A percentile compares a stretch with the other conserved stretches of the same genome.
Conservation (phyloP, 2,888 invertebrate genomes). For the Xestia rhomboidea region DNA sequence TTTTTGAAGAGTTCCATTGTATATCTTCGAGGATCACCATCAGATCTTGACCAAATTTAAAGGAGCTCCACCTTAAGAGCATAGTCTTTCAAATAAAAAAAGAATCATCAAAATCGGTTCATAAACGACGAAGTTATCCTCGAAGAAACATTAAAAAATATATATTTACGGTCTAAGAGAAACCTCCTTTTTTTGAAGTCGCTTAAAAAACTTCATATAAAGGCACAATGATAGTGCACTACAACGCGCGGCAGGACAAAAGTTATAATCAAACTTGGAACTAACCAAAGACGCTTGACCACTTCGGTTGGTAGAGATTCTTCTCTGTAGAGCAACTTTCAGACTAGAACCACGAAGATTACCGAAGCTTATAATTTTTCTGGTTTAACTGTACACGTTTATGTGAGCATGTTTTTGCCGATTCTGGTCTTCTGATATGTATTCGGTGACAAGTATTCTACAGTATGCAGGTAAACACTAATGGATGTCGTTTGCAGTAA, state of each 20-base stretch:
- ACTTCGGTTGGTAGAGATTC: not conserved
- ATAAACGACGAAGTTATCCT: too few relatives aligned
- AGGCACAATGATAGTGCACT: not conserved
- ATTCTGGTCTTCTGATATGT: not conserved
- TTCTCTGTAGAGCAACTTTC: not conserved
- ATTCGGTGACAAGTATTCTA: not conserved
- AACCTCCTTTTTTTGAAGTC: too few relatives aligned
- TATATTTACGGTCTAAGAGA: too few relatives aligned
- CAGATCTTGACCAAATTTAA: too few relatives aligned
- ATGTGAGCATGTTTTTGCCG: not conserved
- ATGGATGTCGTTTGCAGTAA: conserved; percentile 46
- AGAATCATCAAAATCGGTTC: too few relatives aligned
- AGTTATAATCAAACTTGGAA: not conserved
- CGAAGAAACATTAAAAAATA: too few relatives aligned
- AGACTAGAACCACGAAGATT: not conserved
- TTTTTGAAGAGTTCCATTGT: too few relatives aligned
- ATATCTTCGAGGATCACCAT: too few relatives aligned
- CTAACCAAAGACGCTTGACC: not conserved
- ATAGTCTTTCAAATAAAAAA: too few relatives aligned
- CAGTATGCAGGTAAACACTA: conserved; percentile 18
- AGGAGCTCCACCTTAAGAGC: too few relatives aligned
- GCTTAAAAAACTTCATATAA: not conserved
- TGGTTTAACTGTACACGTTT: not conserved
- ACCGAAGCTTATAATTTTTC: not conserved
- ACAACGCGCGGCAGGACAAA: not conserved